Percentiles rank a stretch among this genome's conserved stretches.
These are phyloP conservation scores for Blastobasis lacticolella DNA, from an alignment of 2,888 invertebrate genomes.

Conservation along the genomic window DNA sequence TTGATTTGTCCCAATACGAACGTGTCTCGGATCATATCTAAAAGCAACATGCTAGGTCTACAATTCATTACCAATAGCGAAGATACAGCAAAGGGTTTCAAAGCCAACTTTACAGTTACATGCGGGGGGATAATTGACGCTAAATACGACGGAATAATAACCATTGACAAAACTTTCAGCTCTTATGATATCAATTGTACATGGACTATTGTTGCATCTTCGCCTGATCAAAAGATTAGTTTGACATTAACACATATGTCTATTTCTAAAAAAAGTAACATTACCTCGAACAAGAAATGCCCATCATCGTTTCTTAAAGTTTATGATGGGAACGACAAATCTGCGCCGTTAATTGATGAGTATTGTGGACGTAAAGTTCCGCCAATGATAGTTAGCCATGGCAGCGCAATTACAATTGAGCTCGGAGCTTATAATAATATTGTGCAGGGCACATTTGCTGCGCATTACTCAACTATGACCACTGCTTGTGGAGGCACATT, in stretches of 20 bases:
- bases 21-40: conserved; percentile 60
- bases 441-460: conserved; percentile 44
- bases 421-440: conserved; percentile 41
- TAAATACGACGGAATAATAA: conserved; percentile 69
- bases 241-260: conserved; percentile 79
- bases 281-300: conserved; percentile 38
- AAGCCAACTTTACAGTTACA: conserved; percentile 76
- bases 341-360: conserved; percentile 77
- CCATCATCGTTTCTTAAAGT: conserved; percentile 65
- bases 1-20: conserved; percentile 48
- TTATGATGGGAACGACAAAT: conserved; percentile 79
- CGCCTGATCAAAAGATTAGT: conserved; percentile 77
- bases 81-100: conserved; percentile 83
- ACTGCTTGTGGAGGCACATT: conserved; percentile 89
- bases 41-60: conserved; percentile 77
- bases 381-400: conserved; percentile 79
- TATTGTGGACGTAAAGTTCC: conserved; percentile 79
- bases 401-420: conserved; percentile 75
- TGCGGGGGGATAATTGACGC: conserved; percentile 82
- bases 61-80: conserved; percentile 76
- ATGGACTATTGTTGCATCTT: conserved; percentile 78
- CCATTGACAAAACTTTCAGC: conserved; percentile 42
- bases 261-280: conserved; percentile 34
- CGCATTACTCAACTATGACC: conserved; percentile 57
- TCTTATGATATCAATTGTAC: conserved; percentile 73